phyloP scores from a whole-genome alignment of 2,888 invertebrate species.

The Tetanocera ferruginea region DNA sequence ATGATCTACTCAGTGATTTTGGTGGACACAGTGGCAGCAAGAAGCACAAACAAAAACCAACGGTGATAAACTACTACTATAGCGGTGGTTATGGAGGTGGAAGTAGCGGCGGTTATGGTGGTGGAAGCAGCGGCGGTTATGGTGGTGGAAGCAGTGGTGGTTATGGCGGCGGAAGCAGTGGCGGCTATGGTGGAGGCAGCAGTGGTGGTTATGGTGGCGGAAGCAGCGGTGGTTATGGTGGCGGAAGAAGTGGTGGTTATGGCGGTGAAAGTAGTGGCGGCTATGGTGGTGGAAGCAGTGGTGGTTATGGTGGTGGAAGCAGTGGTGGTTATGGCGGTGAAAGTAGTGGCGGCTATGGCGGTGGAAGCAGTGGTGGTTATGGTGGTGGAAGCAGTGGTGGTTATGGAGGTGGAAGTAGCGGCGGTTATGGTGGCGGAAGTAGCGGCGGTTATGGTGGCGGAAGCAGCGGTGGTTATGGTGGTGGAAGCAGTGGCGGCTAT shows the following conservation, averaged over 20 bases:
- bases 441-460: too few species aligned
- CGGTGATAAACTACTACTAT: conserved; percentile 57
- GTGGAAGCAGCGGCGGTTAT: conserved; percentile 21
- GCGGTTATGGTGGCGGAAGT: conserved; percentile 52
- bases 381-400: conserved; percentile 44
- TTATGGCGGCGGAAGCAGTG: conserved; percentile 44
- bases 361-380: conserved; percentile 27
- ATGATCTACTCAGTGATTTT: conserved; percentile 47
- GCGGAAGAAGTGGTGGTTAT: too few species aligned
- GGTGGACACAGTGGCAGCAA: conserved; percentile 25
- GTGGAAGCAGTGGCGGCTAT: not conserved
- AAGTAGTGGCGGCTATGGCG: conserved; percentile 18
- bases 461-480: too few species aligned
- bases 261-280: too few species aligned
- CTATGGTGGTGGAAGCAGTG: too few species aligned
- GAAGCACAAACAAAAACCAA: conserved; percentile 46
- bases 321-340: not conserved
- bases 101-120: conserved; percentile 18
- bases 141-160: conserved; percentile 31
- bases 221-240: not conserved
- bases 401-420: conserved; percentile 41
- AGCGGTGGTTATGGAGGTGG: conserved; percentile 38
- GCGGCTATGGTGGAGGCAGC: conserved; percentile 51
- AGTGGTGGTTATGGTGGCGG: conserved; percentile 42
- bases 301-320: too few species aligned